Percentiles rank a stretch among this genome's conserved stretches.
These are phyloP conservation scores for Tethya wilhelma DNA, from an alignment of 37 sponge, comb jelly and placozoan species.

Conservation along the genomic window DNA sequence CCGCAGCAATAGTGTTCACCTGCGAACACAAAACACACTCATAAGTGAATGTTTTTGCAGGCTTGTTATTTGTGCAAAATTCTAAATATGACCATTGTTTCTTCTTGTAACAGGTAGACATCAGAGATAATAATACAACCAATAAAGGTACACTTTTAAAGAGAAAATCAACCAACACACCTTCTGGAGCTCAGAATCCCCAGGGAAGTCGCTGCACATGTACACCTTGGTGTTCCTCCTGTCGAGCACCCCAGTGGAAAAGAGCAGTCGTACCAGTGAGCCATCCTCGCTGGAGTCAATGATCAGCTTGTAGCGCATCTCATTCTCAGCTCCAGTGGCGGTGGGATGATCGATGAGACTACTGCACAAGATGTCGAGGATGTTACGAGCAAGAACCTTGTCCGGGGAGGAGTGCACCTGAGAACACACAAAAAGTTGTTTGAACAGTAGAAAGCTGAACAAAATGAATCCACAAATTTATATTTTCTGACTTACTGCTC, in stretches of 20 bases:
- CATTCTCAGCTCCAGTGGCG: slow-evolving; percentile 41
- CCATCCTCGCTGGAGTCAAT: slow-evolving; percentile 90
- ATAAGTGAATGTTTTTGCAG: too few species aligned
- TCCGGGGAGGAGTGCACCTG: slow-evolving; percentile 18
- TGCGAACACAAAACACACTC: too few species aligned
- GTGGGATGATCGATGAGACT: slow-evolving; percentile 67
- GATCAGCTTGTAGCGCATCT: slow-evolving; percentile 90
- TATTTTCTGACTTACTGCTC: slow-evolving; percentile 30
- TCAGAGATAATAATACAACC: not conserved
- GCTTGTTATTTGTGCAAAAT: too few species aligned
- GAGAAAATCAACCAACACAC: slow-evolving; percentile 20
- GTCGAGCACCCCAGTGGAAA: slow-evolving; percentile 65
- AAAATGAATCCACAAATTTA: not conserved
- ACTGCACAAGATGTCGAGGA: slow-evolving; percentile 61
- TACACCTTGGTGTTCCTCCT: slow-evolving; percentile 60
- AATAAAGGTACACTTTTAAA: not conserved
- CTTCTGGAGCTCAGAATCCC: slow-evolving; percentile 79
- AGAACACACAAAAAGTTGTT: not conserved
- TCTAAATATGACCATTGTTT: too few species aligned
- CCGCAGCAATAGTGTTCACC: slow-evolving; percentile 86
- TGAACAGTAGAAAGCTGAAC: not conserved
- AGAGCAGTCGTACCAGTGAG: slow-evolving; percentile 77
- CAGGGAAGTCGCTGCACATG: slow-evolving; percentile 88
- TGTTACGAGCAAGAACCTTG: slow-evolving; percentile 36
- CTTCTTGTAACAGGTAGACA: too few species aligned